phyloP scores from a whole-genome alignment of 1,140 invertebrate species.

The Drosophila arizonae region DNA sequence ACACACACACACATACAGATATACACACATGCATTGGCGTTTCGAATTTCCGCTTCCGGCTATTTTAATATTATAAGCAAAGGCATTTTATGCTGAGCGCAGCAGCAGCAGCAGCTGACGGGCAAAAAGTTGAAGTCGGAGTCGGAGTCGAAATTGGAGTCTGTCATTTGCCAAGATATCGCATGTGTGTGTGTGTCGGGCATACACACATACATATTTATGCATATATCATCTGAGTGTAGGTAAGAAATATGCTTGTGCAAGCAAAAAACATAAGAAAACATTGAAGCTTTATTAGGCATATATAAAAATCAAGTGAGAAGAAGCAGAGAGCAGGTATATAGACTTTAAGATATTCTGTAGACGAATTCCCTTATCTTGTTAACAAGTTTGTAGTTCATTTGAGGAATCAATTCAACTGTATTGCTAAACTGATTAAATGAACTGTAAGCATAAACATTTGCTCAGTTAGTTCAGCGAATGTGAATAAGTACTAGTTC shows the following conservation, averaged over 20 bases:
- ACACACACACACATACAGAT: constrained; percentile 15
- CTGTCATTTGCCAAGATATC: constrained; percentile 42
- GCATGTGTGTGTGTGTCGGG: constrained; percentile 20
- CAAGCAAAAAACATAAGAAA: constrained; percentile 49
- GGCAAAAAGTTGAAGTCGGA: constrained; percentile 12
- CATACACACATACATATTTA: constrained; percentile 12
- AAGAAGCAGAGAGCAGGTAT: neutral
- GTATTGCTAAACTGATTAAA: no score
- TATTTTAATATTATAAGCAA: constrained; percentile 79
- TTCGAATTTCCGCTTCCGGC: constrained; percentile 78
- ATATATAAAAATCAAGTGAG: constrained; percentile 24
- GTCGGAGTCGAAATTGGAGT: constrained; percentile 26
- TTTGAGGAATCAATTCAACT: no score
- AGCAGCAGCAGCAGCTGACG: constrained; percentile 47
- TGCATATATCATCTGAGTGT: constrained; percentile 1
- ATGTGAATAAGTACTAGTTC: no score
- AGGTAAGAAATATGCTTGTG: constrained; percentile 57
- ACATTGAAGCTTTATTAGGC: constrained; percentile 56
- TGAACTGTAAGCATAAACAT: no score
- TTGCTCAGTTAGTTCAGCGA: no score
- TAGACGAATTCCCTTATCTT: neutral
- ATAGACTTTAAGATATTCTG: neutral
- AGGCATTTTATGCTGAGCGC: constrained; percentile 71
- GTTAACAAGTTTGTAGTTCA: no score
- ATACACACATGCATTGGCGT: constrained; percentile 59